Base-by-base conservation (phyloP, 64 coral and sea anemone genomes). In the Pachyseris speciosa region DNA sequence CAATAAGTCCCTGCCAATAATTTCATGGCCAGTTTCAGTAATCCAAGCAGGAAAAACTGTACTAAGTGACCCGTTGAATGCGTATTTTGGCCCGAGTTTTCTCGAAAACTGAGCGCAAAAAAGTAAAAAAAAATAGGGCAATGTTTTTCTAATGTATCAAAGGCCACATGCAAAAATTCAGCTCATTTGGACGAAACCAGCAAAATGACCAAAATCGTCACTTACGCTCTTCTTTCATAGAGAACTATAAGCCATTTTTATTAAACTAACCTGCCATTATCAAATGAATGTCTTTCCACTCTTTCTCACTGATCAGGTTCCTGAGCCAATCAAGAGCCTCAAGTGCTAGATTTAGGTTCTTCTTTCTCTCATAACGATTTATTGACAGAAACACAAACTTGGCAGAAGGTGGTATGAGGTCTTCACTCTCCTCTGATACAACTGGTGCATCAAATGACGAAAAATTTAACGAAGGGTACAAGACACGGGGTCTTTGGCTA, bases 331-430 rank as follows among this genome's bases (percentile, higher is more conserved):
- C 86, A 67, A 95, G 74, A 22, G 97, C 85, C 86, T 95, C 89
- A 28, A 99, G 81, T 36, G 97, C 94, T 33, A 99, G 47, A 29
- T 91, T 83, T 7, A 99, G 57, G 51, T 99, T 99, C 53, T 99
- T 99, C 44, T 99, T 99, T 64, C 97, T 75, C 38, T 99, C 97
- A 93, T 93, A 99, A n/a, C 97, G 91, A 83, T 99, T 99, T 20
- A 99, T 99, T 41, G 97, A 99, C 31, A 99, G 31, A 37, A 99
- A 99, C 8, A 99, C 65, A 79, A 69, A 68, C 80, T 95, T 93
- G 27, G 97, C 89, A 74, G 64, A 61, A 17, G 80, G 86, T 80
- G 97, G 97, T 45, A 99, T 45, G 12, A 92, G 66, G 43, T 92
- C 84, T 40, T 93, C 69, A 3, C 16, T 72, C 17, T 90, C 93